Base-by-base conservation (phyloP, 1,140 invertebrate species). In the Polyergus mexicanus region DNA sequence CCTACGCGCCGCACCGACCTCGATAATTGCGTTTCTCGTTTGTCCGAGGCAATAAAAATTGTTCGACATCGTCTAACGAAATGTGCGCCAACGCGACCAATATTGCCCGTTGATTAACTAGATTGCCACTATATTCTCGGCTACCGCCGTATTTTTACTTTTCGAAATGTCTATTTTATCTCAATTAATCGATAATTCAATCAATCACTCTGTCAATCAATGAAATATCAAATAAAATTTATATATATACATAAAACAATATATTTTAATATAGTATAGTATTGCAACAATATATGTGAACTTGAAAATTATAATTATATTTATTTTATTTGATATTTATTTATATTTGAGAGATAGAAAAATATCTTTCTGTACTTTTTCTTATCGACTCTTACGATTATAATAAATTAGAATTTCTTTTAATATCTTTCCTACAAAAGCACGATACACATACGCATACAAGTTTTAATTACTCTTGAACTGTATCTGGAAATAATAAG, bases 21-120 rank as follows among this genome's bases (percentile, higher is more conserved):
- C 66, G 78, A 72, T 83, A 83, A 83, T 83, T 83, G 68, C 66
- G 68, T 72, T 83, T 72, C 78, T 72, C 78, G 78, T 72, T 83
- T 60, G 78, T 60, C 16, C 77, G 38, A 66, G 25, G 19, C 68
- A 72, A 60, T 83, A 83, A 83, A 83, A 83, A 83, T 66, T 60
- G 38, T 25, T 8, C 38, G 66, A 71, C 66, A 41, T 71, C 68
- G 28, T 65, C 62, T 51, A 22, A 35, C 22, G 54, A 6, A 83
- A 83, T 83, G 78, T 41, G 28, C 44, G 78, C 54, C 54, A 22
- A 58, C 32, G 51, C 10, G 63, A 25, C 22, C 54, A 58, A 41
- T 81, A 81, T 81, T 81, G 38, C 13, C 78, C 25, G 66, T 72
- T 81, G 28, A 72, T 72, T 35, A 72, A 81, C 66, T n/a, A 35